Evolutionary conservation across 2,797 vertebrate genomes (phyloP), one percentile per base, ranked within the genome.

Genomic region (Apogon talboti): DNA sequence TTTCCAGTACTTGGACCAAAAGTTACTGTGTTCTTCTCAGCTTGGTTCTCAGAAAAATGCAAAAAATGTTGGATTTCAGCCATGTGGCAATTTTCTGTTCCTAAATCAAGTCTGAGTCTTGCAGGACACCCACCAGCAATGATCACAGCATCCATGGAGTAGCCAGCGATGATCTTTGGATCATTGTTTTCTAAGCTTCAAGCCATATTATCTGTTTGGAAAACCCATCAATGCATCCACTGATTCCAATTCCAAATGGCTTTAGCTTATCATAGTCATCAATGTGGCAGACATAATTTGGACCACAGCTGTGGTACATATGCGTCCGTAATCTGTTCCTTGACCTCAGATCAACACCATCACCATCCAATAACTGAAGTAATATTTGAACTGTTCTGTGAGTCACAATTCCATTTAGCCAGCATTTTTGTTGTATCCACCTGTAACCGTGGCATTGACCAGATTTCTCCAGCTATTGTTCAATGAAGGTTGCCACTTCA

Each of bases 1-100:
- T 79, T 82, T 60, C 69, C 70, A 71, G 59, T 72, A 50, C 70
- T 77, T 69, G 70, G 58, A 66, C 76, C 67, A 72, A 70, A 60
- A 9, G 64, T 75, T 19, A 78, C 62, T 56, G 33, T 7, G 37
- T 51, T 40, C 10, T 9, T 40, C 14, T 67, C 62, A 45, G 40
- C 47, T 65, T 57, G 63, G 38, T 37, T 51, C 11, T 35, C 33
- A 44, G 41, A 38, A 53, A 55, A 62, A 48, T 28, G 11, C 37
- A 61, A 57, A 71, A 76, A 66, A 0, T 0, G 15, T 15, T 71
- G 62, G 4, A 71, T 33, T 61, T 62, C 35, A 37, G 46, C 44
- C 24, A 71, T 24, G 2, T 56, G 51, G 6, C 37, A 33, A 64
- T 75, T 65, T 56, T 62, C 46, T 62, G 57, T 57, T 33, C 64